Evolutionary conservation across 1,140 invertebrate genomes (phyloP).

Genomic region (Araneus ventricosus): DNA sequence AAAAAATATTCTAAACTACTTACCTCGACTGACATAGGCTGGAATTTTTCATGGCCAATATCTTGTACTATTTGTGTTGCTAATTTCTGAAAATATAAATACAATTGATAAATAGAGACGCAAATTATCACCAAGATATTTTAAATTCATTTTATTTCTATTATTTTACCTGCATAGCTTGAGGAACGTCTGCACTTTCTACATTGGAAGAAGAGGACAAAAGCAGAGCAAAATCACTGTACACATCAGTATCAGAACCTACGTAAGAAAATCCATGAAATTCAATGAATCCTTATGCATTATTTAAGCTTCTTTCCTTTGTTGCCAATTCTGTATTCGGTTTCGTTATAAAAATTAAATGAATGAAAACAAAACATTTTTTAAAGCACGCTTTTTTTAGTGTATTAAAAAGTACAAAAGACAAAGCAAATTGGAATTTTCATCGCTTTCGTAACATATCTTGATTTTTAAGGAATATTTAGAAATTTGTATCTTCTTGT

Average conservation of each 20-base stretch:
- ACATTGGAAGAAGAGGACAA: not conserved
- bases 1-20: not conserved
- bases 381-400: no score
- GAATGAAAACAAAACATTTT: no score
- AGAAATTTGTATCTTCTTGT: no score
- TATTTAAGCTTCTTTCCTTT: no score
- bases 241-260: not conserved
- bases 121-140: not conserved
- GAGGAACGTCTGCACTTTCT: not conserved
- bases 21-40: constrained; percentile 11
- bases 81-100: constrained; percentile 81
- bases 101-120: not conserved
- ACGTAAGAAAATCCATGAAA: no score
- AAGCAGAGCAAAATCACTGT: not conserved
- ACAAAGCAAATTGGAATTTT: no score
- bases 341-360: no score
- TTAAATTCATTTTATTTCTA: constrained; percentile 80
- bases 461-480: no score
- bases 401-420: no score
- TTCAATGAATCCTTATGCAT: no score
- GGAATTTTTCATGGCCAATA: constrained; percentile 82
- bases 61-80: constrained; percentile 81
- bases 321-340: no score
- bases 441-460: no score
- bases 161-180: constrained; percentile 78